Conservation (phyloP, 2,888 invertebrate species). For the Drosophila diplacantha region DNA sequence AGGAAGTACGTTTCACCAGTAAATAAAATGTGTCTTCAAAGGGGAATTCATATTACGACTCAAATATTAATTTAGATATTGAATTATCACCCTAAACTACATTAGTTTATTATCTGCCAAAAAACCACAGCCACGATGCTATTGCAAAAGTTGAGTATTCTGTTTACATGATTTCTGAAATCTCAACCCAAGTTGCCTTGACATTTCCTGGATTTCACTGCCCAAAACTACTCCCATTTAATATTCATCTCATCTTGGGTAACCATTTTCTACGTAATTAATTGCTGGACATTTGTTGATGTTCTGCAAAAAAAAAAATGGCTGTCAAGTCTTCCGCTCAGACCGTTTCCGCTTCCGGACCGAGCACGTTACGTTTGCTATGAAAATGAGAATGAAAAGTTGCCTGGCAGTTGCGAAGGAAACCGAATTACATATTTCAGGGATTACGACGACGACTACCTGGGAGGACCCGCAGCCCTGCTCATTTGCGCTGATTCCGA, state of each 20-base stretch:
- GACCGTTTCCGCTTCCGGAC: constrained; percentile 49
- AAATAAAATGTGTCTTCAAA: background rate
- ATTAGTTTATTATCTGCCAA: background rate
- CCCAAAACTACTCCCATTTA: constrained; percentile 11
- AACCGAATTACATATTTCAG: constrained; percentile 30
- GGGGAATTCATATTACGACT: background rate
- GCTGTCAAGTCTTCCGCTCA: constrained; percentile 30
- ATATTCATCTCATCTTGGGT: constrained; percentile 9
- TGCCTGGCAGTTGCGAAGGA: constrained; percentile 18
- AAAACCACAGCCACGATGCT: background rate
- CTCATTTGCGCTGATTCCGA: constrained; percentile 67
- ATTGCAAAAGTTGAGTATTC: background rate
- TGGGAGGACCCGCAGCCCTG: constrained; percentile 34
- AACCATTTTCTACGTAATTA: constrained; percentile 51
- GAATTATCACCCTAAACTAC: background rate
- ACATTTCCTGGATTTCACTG: background rate
- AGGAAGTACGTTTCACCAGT: too few species aligned
- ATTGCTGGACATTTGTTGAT: constrained; percentile 59
- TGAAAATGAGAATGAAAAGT: constrained; percentile 51
- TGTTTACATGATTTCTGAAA: background rate
- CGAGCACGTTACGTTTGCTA: constrained; percentile 15
- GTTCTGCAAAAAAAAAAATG: constrained; percentile 45
- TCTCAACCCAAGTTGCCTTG: background rate
- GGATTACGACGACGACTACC: constrained; percentile 23
- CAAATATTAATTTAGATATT: background rate